Conservation (phyloP, 2,113 vertebrate genomes). For the Columbina picui region DNA sequence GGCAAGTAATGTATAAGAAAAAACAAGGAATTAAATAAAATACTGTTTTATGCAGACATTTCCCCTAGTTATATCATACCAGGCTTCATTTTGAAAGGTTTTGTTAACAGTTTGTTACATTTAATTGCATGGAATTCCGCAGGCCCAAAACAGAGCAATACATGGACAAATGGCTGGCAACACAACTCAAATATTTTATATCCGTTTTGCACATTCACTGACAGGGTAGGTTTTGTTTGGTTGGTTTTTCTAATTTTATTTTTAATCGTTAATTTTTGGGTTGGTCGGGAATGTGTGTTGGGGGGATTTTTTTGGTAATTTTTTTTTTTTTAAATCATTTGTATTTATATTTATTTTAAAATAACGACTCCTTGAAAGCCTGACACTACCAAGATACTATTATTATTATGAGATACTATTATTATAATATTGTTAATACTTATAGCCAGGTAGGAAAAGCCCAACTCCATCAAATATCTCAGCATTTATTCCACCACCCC, state of each 20-base stretch:
- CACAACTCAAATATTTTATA: background rate
- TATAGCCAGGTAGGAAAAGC: background rate
- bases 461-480: background rate
- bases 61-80: background rate
- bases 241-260: no score
- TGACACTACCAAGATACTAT: rapidly evolving
- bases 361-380: background rate
- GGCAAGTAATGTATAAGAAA: background rate
- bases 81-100: background rate
- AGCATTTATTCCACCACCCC: rapidly evolving
- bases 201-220: background rate
- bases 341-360: background rate
- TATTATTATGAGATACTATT: no score
- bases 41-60: background rate
- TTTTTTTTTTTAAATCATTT: background rate
- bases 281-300: no score
- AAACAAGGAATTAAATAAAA: background rate
- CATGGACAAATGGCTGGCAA: background rate
- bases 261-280: no score
- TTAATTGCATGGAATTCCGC: background rate
- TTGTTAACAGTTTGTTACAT: background rate
- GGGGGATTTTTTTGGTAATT: no score
- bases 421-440: background rate
- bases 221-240: background rate
- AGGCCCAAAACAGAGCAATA: background rate